Evolutionary conservation across 2,888 invertebrate species (phyloP), one percentile per base, ranked within the genome.

Genomic region (Stenodera caucasica): DNA sequence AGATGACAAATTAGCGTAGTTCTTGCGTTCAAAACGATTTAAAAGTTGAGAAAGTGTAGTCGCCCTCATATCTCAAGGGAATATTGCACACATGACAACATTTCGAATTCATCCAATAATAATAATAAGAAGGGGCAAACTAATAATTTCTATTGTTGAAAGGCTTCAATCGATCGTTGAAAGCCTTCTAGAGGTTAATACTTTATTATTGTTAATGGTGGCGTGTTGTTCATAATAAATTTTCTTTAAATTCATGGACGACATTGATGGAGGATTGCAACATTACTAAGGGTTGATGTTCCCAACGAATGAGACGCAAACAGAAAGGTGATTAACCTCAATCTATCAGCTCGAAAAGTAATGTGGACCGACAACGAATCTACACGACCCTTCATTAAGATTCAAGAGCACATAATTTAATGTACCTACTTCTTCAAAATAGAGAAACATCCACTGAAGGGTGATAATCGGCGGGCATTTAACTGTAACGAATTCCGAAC

Each of bases 301-400:
- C 55, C 59, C 62, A 68, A 68, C 67, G 66, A 66, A 69, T 57
- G 68, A 62, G 63, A 66, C 67, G 61, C 60, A 60, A 65, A 66
- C 67, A 67, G 69, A 57, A 61, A 66, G 67, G 60, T 68, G 71
- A 72, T 71, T 71, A 70, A 72, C 69, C 70, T 68, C 70, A 66
- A 70, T 71, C 70, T 69, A 71, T 72, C 71, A 72, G 68, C 69
- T 63, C 70, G 65, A 62, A 64, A 60, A 66, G 61, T 67, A 67
- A 71, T 69, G 67, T 69, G 64, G 64, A 61, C 56, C 57, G 49
- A 64, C 67, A 57, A 69, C 69, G 69, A 71, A 69, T 71, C 68
- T 62, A 61, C 62, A 66, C 11, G 11, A 18, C 11, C 45, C 12
- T 21, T 45, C 5, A 45, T 45, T 45, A 9, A 18, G 11, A 45